A percentile compares a stretch with the other conserved stretches of the same genome.
Conservation (phyloP, 2,797 vertebrate genomes). For the Centropyge bicolor region DNA sequence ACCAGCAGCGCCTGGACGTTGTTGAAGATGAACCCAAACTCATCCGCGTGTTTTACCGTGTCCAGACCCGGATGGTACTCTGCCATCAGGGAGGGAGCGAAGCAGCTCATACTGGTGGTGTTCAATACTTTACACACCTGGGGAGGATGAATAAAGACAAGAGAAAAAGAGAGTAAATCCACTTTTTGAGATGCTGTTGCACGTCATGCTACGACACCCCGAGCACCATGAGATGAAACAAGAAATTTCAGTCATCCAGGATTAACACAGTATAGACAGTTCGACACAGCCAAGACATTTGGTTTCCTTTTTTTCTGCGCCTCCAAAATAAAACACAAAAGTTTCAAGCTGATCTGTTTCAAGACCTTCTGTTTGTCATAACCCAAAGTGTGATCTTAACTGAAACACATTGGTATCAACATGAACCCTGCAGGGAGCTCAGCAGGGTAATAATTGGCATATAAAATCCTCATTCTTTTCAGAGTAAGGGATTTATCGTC, state of each 20-base stretch:
- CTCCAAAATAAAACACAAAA: slow-evolving; percentile 38
- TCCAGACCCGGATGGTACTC: slow-evolving; percentile 92
- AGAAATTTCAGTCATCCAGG: slow-evolving; percentile 43
- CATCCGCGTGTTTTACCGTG: slow-evolving; percentile 92
- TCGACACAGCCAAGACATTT: slow-evolving; percentile 6
- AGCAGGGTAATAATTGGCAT: slow-evolving; percentile 52
- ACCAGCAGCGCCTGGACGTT: slow-evolving; percentile 95
- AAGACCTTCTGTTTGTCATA: slow-evolving; percentile 44
- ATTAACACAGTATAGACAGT: slow-evolving; percentile 2
- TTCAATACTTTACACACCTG: slow-evolving; percentile 95
- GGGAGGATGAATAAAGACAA: neutral
- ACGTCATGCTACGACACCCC: slow-evolving; percentile 28
- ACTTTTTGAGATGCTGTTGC: slow-evolving; percentile 5
- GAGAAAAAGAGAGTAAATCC: slow-evolving; percentile 2
- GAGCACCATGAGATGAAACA: slow-evolving; percentile 54
- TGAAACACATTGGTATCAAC: slow-evolving; percentile 46
- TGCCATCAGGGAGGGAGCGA: slow-evolving; percentile 89
- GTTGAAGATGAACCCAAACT: slow-evolving; percentile 98
- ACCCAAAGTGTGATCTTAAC: slow-evolving; percentile 50
- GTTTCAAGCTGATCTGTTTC: neutral
- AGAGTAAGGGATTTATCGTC: slow-evolving; percentile 56
- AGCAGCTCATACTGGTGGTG: slow-evolving; percentile 91
- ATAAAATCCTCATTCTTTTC: slow-evolving; percentile 59
- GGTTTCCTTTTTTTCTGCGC: slow-evolving; percentile 5
- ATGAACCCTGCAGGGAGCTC: slow-evolving; percentile 26